Conservation (phyloP, 2,888 invertebrate genomes). For the Theristus sp. region DNA sequence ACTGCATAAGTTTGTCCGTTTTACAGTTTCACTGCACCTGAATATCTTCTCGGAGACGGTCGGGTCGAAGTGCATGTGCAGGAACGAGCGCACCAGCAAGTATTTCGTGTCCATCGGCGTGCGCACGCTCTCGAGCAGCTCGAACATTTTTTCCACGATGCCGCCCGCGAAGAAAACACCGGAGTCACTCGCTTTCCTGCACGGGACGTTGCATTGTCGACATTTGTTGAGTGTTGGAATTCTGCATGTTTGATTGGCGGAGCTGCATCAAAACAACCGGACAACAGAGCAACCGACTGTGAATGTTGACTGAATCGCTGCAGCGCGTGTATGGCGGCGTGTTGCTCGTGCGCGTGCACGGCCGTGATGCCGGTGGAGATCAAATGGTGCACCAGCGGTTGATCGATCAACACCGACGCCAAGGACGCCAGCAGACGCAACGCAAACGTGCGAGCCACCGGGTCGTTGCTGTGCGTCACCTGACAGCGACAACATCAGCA, state of each 20-base stretch:
- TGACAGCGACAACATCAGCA: background rate
- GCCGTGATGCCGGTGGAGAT: conserved; percentile 77
- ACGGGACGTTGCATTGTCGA: too few relatives aligned
- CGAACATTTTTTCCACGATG: conserved; percentile 81
- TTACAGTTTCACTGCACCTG: background rate
- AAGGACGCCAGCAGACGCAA: conserved; percentile 34
- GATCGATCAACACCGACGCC: background rate
- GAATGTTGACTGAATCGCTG: conserved; percentile 54
- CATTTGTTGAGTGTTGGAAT: too few relatives aligned
- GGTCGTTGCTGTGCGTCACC: conserved; percentile 75
- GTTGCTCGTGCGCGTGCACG: conserved; percentile 80
- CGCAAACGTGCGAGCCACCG: conserved; percentile 70
- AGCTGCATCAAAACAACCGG: background rate
- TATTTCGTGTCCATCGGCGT: conserved; percentile 79
- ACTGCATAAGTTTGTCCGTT: background rate
- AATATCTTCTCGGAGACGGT: background rate
- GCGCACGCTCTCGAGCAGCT: conserved; percentile 79
- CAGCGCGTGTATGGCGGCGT: conserved; percentile 88
- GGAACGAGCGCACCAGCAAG: conserved; percentile 67
- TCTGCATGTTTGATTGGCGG: too few relatives aligned
- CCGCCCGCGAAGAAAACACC: conserved; percentile 33
- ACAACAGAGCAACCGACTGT: background rate
- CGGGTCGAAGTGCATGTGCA: conserved; percentile 39
- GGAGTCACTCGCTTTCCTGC: too few relatives aligned
- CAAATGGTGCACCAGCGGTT: conserved; percentile 57